phyloP scores from a whole-genome alignment of 2,797 vertebrate genomes.

The Falco cherrug region DNA sequence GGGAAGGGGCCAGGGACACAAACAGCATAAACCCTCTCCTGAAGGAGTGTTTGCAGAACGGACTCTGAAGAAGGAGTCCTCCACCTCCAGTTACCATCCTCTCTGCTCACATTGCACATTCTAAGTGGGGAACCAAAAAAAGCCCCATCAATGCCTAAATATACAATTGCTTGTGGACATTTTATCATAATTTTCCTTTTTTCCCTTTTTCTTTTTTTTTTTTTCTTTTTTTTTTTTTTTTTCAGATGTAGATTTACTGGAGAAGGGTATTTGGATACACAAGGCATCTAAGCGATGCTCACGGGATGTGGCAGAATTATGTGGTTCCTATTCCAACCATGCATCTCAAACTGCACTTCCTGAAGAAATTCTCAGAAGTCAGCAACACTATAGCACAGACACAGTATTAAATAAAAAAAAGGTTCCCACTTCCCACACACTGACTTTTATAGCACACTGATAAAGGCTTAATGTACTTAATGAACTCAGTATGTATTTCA shows the following conservation, averaged over 20 bases:
- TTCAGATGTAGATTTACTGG: conserved; percentile 78
- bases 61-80: neutral
- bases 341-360: conserved; percentile 83
- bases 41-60: neutral
- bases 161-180: neutral
- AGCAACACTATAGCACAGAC: neutral
- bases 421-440: neutral
- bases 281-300: conserved; percentile 78
- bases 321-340: conserved; percentile 28
- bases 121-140: neutral
- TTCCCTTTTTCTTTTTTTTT: neutral
- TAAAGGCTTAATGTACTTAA: neutral
- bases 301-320: conserved; percentile 84
- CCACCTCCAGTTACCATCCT: neutral
- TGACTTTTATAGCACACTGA: neutral
- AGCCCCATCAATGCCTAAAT: neutral
- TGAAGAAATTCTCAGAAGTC: conserved; percentile 82
- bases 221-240: neutral
- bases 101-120: neutral
- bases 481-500: neutral
- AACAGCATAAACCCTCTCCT: neutral
- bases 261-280: conserved; percentile 76
- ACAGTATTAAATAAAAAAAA: neutral
- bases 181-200: neutral
- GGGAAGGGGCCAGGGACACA: no score